phyloP scores from a whole-genome alignment of 2,888 invertebrate species.

The Callinectes sapidus region DNA sequence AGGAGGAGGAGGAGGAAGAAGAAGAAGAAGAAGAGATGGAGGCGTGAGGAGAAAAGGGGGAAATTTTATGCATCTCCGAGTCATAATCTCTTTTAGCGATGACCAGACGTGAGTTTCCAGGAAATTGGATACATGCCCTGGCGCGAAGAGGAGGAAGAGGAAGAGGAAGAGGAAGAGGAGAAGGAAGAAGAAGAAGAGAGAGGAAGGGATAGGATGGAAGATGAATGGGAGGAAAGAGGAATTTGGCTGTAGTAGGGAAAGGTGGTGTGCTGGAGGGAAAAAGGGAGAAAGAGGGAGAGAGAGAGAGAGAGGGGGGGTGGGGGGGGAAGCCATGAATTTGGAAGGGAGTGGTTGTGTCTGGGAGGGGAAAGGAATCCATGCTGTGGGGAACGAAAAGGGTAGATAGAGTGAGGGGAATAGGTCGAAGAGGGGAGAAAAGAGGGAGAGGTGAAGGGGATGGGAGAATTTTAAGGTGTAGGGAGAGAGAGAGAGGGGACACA shows the following conservation, averaged over 20 bases:
- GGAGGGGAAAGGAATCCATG: not conserved
- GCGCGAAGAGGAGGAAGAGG: not conserved
- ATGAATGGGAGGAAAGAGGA: not conserved
- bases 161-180: not conserved
- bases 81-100: slow-evolving; percentile 3
- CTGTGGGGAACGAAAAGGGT: no score
- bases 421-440: not conserved
- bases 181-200: not conserved
- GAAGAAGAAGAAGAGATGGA: not conserved
- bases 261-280: not conserved
- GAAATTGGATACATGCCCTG: not conserved
- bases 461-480: no score
- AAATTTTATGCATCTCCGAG: not conserved
- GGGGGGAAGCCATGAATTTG: no score
- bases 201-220: not conserved
- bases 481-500: no score
- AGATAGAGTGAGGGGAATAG: no score
- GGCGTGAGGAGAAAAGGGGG: not conserved
- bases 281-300: not conserved
- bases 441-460: no score
- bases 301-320: no score
- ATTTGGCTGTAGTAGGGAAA: not conserved
- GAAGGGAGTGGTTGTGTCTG: no score
- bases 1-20: not conserved
- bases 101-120: not conserved